Evolutionary conservation across 2,797 vertebrate species (phyloP), one percentile per base, ranked within the genome.

Genomic region (Serranus cabrilla): DNA sequence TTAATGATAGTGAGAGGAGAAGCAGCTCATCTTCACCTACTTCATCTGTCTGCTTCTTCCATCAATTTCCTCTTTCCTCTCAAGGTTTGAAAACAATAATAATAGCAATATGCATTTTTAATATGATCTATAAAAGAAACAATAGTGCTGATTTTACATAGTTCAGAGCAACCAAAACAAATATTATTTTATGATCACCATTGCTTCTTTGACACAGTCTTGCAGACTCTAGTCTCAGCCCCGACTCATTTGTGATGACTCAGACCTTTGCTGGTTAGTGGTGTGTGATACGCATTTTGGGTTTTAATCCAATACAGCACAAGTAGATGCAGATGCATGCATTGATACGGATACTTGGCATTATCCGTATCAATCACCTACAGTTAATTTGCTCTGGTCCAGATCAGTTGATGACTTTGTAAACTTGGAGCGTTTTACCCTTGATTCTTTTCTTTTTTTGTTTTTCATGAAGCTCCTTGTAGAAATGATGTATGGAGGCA

Each of bases 231-330:
- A 37, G 55, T 66, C 61, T 67, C n/a, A 69, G 27, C 13, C 7
- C n/a, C 21, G 65, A 46, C 69, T 54, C 45, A 43, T 71, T 50
- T 7, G 31, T 31, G 42, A 27, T 72, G 72, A 76, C 20, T 76
- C 67, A 69, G 42, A 31, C 40, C 17, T 57, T 37, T 51, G 51
- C 25, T 50, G 71, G 23, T 17, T 65, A 10, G 45, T 66, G 27
- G 59, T 50, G 56, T 40, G 12, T 66, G 57, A 72, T 67, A 51
- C 74, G 60, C 47, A 59, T 40, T 76, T 51, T 74, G n/a, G 21
- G 47, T 61, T 73, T 57, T 11, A 37, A 31, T 70, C 70, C 70
- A 70, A 21, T 14, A 7, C 45, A 47, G 42, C 2, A 6, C 0
- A 14, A 25, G n/a, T 23, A 16, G 27, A 34, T 46, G 40, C n/a